Base-by-base conservation (phyloP, 2,113 vertebrate genomes). In the Excalfactoria chinensis region DNA sequence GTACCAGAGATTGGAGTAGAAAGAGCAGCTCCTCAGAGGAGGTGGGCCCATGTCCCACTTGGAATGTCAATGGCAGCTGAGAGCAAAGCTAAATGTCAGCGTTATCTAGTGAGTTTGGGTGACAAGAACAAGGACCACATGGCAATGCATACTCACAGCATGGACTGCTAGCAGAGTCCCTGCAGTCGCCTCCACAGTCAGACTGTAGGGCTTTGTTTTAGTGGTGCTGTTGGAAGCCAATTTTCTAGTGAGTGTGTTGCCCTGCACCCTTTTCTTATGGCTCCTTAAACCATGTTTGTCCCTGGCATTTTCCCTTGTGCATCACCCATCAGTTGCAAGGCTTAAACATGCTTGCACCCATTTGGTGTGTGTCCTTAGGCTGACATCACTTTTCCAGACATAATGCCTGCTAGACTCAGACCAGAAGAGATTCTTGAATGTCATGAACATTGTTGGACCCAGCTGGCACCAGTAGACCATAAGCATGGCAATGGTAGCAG, bases 191-290 rank as follows among this genome's bases (percentile, higher is more conserved):
- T 77, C 20, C 35, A 73, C n/a, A 53, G 25, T 58, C 41, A 16
- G 53, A 19, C 13, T 73, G 13, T 2, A 32, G 23, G 69, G 40
- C 15, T 79, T 17, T 8, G 49, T 90, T 69, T 79, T 53, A 53
- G 51, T 7, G 6, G 17, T 53, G 14, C 4, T 69, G 13, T 35
- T 22, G 9, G 30, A 67, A 44, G 9, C 6, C 13, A 16, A 16
- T 41, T 76, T 86, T 83, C 20, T 49, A n/a, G 30, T 0, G 0
- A 72, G 44, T 6, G 7, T 84, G 18, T 64, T 79, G 11, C 0
- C 1, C 30, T 32, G 35, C 10, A 3, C 18, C 10, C 8, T 37
- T 75, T n/a, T 59, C 1, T 68, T 72, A 44, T 62, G 30, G 2
- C 18, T 76, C 20, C 49, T 56, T 62, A 75, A 73, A 41, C 49